phyloP scores from a whole-genome alignment of 37 sponge, comb jelly and placozoan genomes.

The Beroe ovata region DNA sequence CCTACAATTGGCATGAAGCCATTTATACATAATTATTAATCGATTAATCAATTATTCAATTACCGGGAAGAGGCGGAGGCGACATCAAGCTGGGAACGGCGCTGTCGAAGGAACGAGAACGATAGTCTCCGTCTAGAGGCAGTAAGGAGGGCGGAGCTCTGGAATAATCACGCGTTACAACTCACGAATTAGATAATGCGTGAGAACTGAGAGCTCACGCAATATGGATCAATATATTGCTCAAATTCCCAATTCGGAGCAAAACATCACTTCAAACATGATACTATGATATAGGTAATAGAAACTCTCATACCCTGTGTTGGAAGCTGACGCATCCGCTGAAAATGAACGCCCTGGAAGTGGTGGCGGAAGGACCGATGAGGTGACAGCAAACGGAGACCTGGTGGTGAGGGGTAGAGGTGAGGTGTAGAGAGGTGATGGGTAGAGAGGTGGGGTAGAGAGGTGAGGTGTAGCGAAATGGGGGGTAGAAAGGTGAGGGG shows the following conservation, averaged over 20 bases:
- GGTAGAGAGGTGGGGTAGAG: not conserved
- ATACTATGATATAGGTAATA: too few relatives aligned
- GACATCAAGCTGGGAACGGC: not conserved
- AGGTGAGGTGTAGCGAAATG: not conserved
- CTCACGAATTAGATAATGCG: too few relatives aligned
- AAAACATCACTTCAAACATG: too few relatives aligned
- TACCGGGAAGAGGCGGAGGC: constrained; percentile 5
- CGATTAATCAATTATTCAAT: not conserved
- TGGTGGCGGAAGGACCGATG: not conserved
- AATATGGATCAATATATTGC: too few relatives aligned
- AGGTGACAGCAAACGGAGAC: not conserved
- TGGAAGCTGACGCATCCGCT: not conserved
- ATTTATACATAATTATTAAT: too few relatives aligned
- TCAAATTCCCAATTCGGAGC: too few relatives aligned
- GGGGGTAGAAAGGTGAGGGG: too few relatives aligned
- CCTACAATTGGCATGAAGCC: too few relatives aligned
- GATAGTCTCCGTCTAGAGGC: not conserved
- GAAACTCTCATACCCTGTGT: not conserved
- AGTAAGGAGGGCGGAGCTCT: not conserved
- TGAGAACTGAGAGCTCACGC: too few relatives aligned
- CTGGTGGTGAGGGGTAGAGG: not conserved
- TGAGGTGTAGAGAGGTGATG: not conserved
- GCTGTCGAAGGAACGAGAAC: not conserved
- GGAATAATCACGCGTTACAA: too few relatives aligned
- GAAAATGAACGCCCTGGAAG: not conserved